phyloP scores from a whole-genome alignment of 2,888 invertebrate species.

The Norana najaformis region DNA sequence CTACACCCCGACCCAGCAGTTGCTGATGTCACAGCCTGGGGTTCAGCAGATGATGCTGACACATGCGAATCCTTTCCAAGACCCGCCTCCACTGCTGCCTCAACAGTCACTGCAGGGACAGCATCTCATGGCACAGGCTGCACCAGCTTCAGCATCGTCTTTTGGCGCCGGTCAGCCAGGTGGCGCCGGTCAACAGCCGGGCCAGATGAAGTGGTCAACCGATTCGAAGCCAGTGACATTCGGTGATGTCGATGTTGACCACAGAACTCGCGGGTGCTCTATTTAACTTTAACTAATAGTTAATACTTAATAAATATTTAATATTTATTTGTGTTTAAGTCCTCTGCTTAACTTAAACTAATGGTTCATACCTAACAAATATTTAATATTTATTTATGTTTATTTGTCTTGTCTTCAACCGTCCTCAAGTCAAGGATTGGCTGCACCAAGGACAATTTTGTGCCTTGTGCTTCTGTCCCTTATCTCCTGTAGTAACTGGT shows the following conservation, averaged over 20 bases:
- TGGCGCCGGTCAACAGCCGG: neutral
- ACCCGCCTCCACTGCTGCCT: neutral
- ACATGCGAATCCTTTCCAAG: neutral
- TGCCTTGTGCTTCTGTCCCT: too few species aligned
- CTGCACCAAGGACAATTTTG: too few species aligned
- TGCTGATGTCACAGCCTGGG: slow-evolving; percentile 26
- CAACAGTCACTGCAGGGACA: slow-evolving; percentile 29
- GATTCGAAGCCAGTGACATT: neutral
- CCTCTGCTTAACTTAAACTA: too few species aligned
- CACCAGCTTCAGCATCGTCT: neutral
- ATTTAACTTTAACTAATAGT: too few species aligned
- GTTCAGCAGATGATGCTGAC: slow-evolving; percentile 9
- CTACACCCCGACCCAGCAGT: slow-evolving; percentile 27
- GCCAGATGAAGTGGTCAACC: slow-evolving; percentile 8
- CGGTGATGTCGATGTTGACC: neutral
- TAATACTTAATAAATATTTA: too few species aligned
- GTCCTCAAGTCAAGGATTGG: too few species aligned
- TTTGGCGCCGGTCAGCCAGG: slow-evolving; percentile 14
- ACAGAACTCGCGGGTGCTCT: neutral
- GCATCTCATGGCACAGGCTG: slow-evolving; percentile 26
- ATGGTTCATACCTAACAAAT: too few species aligned
- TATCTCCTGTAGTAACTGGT: too few species aligned
- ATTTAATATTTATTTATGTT: too few species aligned
- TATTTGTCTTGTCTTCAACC: too few species aligned
- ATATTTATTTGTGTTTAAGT: too few species aligned